Evolutionary conservation across 2,888 invertebrate genomes (phyloP), one percentile per base, ranked within the genome.

Genomic region (Epinotia nisella): DNA sequence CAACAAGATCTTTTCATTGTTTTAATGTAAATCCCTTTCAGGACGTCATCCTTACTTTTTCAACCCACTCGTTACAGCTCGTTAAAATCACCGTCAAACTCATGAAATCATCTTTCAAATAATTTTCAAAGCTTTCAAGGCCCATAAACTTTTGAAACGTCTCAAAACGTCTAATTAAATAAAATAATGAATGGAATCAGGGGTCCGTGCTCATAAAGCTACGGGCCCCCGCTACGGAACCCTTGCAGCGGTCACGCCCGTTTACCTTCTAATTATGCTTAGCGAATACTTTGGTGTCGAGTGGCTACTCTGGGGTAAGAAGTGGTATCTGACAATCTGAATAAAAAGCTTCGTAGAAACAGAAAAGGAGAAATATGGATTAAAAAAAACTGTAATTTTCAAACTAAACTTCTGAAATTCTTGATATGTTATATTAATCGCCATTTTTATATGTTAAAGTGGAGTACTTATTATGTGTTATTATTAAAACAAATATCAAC

Each of bases 251-350:
- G 88, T 86, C 86, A 88, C 87, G 90, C 85, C 85, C 88, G 86
- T 90, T 91, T 90, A 89, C 87, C 84, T 85, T 83, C 83, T 87
- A 88, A 91, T 90, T 89, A 87, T 87, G 82, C 83, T 83, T 81
- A 78, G 83, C 80, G 84, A 87, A 87, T 84, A 87, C 83, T 83
- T 80, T 74, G 77, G 73, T 69, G 62, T 15, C 41, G 4, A 21
- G 76, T 70, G 77, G 74, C 70, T 53, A 65, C 17, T 74, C 49
- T 51, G 35, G 19, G 55, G 73, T 70, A 75, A 76, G 75, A 79
- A 56, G 35, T 21, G 64, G 84, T 79, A 84, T 64, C 70, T 79
- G 78, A 67, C 74, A 39, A 64, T 9, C 7, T 19, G 19, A 19
- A 60, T 45, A 2, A 15, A 11, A 9, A 19, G 21, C 45, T 21